These are phyloP conservation scores for Aythya baeri DNA, from an alignment of 2,113 vertebrate genomes.

Conservation along the genomic window DNA sequence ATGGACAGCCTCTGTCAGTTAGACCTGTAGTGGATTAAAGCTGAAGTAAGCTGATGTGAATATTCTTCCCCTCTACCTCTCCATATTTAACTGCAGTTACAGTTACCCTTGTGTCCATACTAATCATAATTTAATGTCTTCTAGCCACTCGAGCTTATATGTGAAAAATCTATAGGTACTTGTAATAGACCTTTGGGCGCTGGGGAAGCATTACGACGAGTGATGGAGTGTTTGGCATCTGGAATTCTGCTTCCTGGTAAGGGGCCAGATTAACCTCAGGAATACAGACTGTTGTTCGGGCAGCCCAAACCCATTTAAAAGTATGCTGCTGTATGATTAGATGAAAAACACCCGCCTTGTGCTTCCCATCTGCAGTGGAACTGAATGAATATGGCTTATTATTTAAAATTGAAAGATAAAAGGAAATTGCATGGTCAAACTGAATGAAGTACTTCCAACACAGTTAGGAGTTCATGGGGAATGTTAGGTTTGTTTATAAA, in stretches of 20 bases:
- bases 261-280: constrained; percentile 41
- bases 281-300: constrained; percentile 20
- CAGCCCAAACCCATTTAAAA: background rate
- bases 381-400: background rate
- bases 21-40: background rate
- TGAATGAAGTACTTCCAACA: background rate
- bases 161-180: constrained; percentile 99
- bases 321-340: background rate
- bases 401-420: background rate
- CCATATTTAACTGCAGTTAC: constrained; percentile 71
- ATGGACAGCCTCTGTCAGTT: background rate
- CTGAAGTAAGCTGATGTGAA: background rate
- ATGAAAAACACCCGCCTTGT: background rate
- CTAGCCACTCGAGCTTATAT: constrained; percentile 97
- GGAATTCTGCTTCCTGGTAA: constrained; percentile 97
- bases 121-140: constrained; percentile 80
- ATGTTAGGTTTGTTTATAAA: background rate
- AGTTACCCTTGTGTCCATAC: constrained; percentile 72
- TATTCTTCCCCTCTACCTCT: background rate
- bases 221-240: constrained; percentile 98
- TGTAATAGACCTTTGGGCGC: constrained; percentile 97
- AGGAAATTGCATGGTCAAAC: background rate
- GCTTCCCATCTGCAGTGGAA: background rate
- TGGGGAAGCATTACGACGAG: constrained; percentile 95
- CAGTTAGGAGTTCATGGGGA: background rate